Evolutionary conservation across 2,113 vertebrate species (phyloP).

Genomic region (Pelodiscus sinensis): DNA sequence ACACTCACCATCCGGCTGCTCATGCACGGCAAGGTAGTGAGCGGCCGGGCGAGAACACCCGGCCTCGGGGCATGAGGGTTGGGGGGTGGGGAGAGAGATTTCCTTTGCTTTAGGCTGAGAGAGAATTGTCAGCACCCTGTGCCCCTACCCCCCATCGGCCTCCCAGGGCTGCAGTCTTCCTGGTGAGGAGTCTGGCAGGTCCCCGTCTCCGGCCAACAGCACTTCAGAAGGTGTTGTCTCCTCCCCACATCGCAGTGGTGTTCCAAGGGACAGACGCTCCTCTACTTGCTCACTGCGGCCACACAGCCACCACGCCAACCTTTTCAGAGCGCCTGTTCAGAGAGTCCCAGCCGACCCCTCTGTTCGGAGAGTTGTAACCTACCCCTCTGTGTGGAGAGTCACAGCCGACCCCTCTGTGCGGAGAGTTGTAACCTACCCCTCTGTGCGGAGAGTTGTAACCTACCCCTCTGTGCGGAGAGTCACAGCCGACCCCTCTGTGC

Average conservation of each 20-base stretch:
- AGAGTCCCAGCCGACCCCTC: no score
- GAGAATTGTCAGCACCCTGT: background rate
- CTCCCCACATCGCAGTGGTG: background rate
- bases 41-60: background rate
- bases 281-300: background rate
- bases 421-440: no score
- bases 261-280: background rate
- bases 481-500: no score
- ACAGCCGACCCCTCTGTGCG: no score
- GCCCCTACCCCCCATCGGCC: background rate
- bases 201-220: background rate
- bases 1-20: constrained; percentile 97
- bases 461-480: no score
- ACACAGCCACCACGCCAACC: no score
- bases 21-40: constrained; percentile 96
- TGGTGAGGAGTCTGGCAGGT: background rate
- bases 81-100: background rate
- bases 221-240: background rate
- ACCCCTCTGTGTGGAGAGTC: no score
- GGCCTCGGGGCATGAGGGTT: background rate
- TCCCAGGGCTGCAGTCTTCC: no score
- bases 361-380: no score
- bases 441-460: no score
- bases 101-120: background rate
- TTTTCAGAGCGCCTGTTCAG: no score